A percentile compares a stretch with the other conserved stretches of the same genome.
These are phyloP conservation scores for Chionomys nivalis DNA, from an alignment of 2,113 vertebrate genomes.

Conservation along the genomic window DNA sequence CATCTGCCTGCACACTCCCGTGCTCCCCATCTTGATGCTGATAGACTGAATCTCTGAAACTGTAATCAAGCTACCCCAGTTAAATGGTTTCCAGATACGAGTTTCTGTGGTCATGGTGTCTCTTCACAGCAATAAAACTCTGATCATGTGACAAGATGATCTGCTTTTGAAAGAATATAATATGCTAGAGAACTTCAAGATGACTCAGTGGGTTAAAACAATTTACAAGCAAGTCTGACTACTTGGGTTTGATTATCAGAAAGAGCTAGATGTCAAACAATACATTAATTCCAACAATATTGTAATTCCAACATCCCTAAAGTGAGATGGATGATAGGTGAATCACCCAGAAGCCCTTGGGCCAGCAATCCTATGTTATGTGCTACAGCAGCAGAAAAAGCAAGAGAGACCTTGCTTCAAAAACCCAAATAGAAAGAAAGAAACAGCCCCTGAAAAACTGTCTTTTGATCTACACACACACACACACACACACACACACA, in stretches of 20 bases:
- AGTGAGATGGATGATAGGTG: not conserved
- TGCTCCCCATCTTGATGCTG: not conserved
- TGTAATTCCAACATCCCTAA: not conserved
- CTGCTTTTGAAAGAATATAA: not conserved
- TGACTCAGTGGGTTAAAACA: not conserved
- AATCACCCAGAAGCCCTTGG: not conserved
- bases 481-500: not conserved
- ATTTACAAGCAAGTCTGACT: not conserved
- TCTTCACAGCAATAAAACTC: not conserved
- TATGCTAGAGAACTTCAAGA: not conserved
- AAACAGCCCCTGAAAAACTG: not conserved
- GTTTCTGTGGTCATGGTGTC: not conserved
- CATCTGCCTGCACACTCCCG: not conserved
- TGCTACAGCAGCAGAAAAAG: not conserved
- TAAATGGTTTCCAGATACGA: not conserved
- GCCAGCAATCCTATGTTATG: not conserved
- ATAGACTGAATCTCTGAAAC: not conserved
- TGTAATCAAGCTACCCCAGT: not conserved
- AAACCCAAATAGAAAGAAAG: not conserved
- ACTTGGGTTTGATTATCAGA: not conserved
- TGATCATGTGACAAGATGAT: slow-evolving; percentile 36
- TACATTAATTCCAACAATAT: not conserved
- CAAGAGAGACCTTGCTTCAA: not conserved
- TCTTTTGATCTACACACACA: not conserved
- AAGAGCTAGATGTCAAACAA: not conserved